Conservation (phyloP, 2,797 vertebrate genomes). For the Nyctalus aviator region DNA sequence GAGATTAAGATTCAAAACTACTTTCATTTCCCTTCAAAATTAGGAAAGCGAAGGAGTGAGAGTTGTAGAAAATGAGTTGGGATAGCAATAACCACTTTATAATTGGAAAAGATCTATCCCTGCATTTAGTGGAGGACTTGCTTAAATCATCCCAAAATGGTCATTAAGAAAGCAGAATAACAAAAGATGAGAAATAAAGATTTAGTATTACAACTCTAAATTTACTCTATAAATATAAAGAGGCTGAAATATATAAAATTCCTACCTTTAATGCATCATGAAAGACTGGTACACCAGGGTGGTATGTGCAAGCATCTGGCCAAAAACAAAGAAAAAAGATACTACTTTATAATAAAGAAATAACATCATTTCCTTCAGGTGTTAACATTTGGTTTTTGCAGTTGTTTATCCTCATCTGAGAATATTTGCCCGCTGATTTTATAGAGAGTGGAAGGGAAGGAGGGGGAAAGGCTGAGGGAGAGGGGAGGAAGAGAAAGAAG, state of each 20-base stretch:
- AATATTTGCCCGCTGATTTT: no score
- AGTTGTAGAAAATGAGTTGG: neutral
- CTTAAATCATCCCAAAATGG: neutral
- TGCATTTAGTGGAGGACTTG: neutral
- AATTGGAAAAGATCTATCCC: neutral
- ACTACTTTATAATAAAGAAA: neutral
- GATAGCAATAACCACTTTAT: slow-evolving; percentile 32
- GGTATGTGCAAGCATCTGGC: slow-evolving; percentile 94
- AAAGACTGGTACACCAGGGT: slow-evolving; percentile 98
- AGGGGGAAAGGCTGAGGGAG: no score
- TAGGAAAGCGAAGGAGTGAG: neutral
- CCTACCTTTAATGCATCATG: slow-evolving; percentile 98
- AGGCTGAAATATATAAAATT: slow-evolving; percentile 25
- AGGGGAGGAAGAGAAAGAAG: no score
- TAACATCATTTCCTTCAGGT: neutral
- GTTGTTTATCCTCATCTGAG: no score
- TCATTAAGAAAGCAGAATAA: slow-evolving; percentile 44
- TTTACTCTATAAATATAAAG: slow-evolving; percentile 1
- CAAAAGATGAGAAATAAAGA: neutral
- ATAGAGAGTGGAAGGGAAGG: no score
- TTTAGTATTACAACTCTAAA: neutral
- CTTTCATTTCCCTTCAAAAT: slow-evolving; percentile 31
- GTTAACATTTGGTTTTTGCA: neutral
- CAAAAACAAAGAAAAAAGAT: slow-evolving; percentile 63
- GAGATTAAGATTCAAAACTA: neutral